Conservation (phyloP, 2,797 vertebrate genomes). For the Catamblyrhynchus diadema region DNA sequence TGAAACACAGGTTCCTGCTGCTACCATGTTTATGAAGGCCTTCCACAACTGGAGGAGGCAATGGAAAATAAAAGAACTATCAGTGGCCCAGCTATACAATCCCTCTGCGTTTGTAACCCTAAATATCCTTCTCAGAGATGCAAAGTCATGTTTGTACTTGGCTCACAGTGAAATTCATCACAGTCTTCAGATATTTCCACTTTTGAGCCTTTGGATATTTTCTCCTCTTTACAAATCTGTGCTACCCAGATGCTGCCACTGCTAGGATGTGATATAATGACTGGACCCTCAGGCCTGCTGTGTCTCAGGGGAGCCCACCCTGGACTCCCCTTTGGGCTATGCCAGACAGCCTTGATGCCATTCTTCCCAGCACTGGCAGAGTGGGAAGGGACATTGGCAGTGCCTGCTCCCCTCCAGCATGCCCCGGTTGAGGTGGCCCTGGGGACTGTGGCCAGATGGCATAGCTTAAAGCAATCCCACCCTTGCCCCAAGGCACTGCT, state of each 20-base stretch:
- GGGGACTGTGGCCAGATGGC: conserved; percentile 4
- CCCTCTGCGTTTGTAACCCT: not conserved
- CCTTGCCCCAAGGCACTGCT: conserved; percentile 8
- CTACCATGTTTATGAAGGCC: not conserved
- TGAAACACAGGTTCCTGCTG: not conserved
- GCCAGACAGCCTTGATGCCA: not conserved
- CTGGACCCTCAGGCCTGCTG: not conserved
- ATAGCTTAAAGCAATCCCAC: not conserved
- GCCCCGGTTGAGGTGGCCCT: not conserved
- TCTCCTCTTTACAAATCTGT: not conserved
- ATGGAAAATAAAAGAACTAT: not conserved
- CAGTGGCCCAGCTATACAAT: not conserved
- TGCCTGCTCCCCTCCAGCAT: not conserved
- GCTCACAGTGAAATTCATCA: not conserved
- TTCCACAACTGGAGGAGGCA: not conserved
- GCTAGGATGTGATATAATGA: not conserved
- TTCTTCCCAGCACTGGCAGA: not conserved
- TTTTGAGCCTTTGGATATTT: not conserved
- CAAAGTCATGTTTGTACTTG: not conserved
- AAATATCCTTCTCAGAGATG: not conserved
- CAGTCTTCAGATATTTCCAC: not conserved
- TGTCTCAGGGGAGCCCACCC: not conserved
- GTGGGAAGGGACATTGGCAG: not conserved
- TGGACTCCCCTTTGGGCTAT: accelerated
- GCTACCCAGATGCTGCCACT: not conserved